Conservation (phyloP, 2,113 vertebrate genomes). For the Cololabis saira region DNA sequence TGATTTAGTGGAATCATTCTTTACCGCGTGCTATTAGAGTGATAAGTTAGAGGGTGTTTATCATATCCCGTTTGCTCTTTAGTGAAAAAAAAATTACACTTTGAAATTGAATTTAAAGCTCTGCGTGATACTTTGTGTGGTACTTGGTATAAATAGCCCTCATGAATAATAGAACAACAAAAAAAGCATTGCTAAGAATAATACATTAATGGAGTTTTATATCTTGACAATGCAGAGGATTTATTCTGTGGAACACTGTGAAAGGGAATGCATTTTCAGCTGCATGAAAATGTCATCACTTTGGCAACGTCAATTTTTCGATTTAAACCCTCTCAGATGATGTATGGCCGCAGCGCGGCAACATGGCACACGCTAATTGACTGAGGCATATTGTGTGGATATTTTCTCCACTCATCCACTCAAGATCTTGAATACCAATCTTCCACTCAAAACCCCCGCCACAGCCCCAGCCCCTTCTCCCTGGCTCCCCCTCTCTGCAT, state of each 20-base stretch:
- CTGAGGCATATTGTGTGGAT: conserved; percentile 61
- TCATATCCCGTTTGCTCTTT: background rate
- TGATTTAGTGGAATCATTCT: background rate
- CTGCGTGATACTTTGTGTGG: background rate
- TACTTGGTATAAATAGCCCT: conserved; percentile 12
- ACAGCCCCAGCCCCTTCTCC: no score
- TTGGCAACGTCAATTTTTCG: conserved; percentile 61
- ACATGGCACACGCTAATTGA: conserved; percentile 69
- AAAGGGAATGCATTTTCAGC: conserved; percentile 49
- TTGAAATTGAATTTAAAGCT: conserved; percentile 5
- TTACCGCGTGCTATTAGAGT: background rate
- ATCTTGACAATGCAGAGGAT: conserved; percentile 49
- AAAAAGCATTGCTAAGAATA: conserved; percentile 29
- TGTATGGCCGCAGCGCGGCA: conserved; percentile 49
- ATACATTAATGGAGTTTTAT: conserved; percentile 38
- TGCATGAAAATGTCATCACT: conserved; percentile 67
- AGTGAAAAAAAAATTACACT: background rate
- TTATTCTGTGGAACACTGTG: conserved; percentile 34
- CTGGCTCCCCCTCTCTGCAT: conserved; percentile 5
- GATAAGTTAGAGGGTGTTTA: background rate
- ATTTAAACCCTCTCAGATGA: conserved; percentile 67
- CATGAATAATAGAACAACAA: conserved; percentile 23
- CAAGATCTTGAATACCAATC: conserved; percentile 57
- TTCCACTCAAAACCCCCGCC: background rate
- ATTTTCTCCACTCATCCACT: conserved; percentile 56